Evolutionary conservation across 2,888 invertebrate species (phyloP).

Genomic region (Tipula unca): DNA sequence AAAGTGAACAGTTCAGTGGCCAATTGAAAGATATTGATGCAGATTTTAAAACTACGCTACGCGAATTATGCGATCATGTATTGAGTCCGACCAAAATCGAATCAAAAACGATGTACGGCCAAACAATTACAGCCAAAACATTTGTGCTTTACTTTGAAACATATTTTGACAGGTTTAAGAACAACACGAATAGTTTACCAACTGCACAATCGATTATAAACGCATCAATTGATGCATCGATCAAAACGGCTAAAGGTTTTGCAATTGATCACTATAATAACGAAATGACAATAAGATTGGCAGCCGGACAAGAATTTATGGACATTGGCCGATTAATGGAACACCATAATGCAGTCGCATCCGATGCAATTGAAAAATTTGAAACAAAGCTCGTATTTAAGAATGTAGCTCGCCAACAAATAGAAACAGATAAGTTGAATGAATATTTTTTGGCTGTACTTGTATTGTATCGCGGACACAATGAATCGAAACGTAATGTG

Average conservation of each 20-base stretch:
- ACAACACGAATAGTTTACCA: background rate
- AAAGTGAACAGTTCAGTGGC: conserved; percentile 19
- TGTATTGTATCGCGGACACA: background rate
- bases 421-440: background rate
- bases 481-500: conserved; percentile 16
- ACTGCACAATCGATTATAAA: background rate
- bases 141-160: background rate
- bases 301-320: background rate
- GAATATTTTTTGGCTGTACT: background rate
- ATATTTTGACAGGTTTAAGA: background rate
- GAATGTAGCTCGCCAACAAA: background rate
- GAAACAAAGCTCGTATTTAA: background rate
- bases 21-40: conserved; percentile 19
- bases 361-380: background rate
- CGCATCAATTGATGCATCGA: background rate
- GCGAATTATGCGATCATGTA: background rate
- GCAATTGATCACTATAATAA: background rate
- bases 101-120: background rate
- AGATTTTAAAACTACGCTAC: conserved; percentile 16
- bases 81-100: background rate
- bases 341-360: background rate
- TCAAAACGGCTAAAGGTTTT: background rate
- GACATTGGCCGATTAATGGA: background rate
- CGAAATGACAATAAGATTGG: background rate
- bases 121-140: conserved; percentile 8